Base-by-base conservation (phyloP, 2,797 vertebrate genomes). In the Orientallactaga sibirica region DNA sequence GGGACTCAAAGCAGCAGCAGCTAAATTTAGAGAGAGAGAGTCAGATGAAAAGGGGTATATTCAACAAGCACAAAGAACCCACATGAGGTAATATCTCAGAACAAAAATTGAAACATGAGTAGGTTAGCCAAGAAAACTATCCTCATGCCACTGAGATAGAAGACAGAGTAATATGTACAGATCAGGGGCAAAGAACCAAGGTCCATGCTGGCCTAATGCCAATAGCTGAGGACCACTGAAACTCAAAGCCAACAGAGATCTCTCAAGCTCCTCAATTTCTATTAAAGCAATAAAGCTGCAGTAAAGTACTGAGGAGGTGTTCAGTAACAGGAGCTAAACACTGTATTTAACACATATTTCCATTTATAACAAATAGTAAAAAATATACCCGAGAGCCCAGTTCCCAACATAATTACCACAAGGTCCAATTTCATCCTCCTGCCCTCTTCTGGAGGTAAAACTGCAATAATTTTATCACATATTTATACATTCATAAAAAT, bases 21-120 rank as follows among this genome's bases (percentile, higher is more conserved):
- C 27, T 93, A 62, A 85, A 85, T 92, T 84, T 93, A 24, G 41
- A 93, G 48, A 12, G 70, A 37, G 20, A 88, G 16, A 37, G 33
- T 18, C 11, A n/a, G 64, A 22, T 91, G 29, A 94, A 88, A 20
- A n/a, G 0, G 0, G 29, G 0, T 58, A 18, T 33, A 89, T 33
- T 41, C 7, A 94, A 89, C n/a, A 90, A 83, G 18, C 71, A 82
- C 24, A 58, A 33, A 82, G 33, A 41, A 58, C 9, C 12, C 70
- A 94, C 43, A 0, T 92, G 67, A 75, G 33, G 52, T 92, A 95
- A 90, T 93, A 86, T 37, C 84, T 87, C 70, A 82, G 43, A 91
- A 52, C 12, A 25, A 83, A 75, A 94, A 77, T 55, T 10, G 75
- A 89, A 92, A 93, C 33, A 37, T 37, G 33, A 37, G 33, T 37